phyloP scores from a whole-genome alignment of 2,888 invertebrate genomes.

The Hypomecis punctinalis region DNA sequence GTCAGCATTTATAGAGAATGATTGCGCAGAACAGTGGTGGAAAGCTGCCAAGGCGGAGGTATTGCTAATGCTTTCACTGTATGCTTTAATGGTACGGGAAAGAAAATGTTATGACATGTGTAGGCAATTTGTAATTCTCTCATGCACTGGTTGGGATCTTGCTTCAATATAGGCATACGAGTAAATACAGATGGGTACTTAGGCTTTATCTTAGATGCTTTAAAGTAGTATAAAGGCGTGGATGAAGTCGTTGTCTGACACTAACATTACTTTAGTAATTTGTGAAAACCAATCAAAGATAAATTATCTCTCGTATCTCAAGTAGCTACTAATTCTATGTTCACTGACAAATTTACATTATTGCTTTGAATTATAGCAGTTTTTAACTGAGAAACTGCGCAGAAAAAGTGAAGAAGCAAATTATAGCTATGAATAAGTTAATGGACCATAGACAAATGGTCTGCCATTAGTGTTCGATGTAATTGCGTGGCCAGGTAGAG shows the following conservation, averaged over 20 bases:
- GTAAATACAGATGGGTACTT: too few relatives aligned
- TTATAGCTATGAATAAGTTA: conserved; percentile 32
- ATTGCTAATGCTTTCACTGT: conserved; percentile 36
- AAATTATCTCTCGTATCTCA: not conserved
- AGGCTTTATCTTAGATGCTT: too few relatives aligned
- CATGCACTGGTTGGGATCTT: not conserved
- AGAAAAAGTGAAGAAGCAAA: conserved; percentile 18
- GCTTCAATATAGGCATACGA: too few relatives aligned
- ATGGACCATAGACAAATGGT: conserved; percentile 35
- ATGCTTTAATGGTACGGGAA: conserved; percentile 21
- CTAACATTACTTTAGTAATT: too few relatives aligned
- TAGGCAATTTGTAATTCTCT: not conserved
- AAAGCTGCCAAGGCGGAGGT: conserved; percentile 40
- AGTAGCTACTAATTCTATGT: not conserved
- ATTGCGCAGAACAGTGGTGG: conserved; percentile 43
- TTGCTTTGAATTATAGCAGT: not conserved
- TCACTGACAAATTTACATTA: not conserved
- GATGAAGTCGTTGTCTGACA: too few relatives aligned
- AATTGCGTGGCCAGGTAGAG: conserved; percentile 28
- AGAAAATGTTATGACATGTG: conserved; percentile 24
- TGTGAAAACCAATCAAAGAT: not conserved
- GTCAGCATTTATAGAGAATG: conserved; percentile 43
- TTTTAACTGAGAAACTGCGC: not conserved
- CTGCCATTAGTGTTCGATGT: conserved; percentile 28
- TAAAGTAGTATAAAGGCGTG: too few relatives aligned